A percentile compares a stretch with the other conserved stretches of the same genome.
phyloP scores from a whole-genome alignment of 35 echinoderm and acorn worm species.

The Heliocidaris erythrogramma region DNA sequence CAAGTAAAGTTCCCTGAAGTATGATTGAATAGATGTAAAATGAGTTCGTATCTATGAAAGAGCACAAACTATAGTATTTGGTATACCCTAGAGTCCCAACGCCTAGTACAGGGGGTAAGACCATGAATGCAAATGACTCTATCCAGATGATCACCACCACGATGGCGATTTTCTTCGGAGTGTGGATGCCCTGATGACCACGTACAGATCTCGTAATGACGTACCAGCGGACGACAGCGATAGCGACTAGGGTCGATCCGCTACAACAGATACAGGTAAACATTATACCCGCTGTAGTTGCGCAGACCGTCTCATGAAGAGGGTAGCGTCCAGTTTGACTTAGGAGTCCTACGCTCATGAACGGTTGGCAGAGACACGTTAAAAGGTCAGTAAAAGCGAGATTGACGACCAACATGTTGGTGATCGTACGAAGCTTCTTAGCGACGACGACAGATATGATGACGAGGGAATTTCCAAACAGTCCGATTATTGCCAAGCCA shows the following conservation, averaged over 20 bases:
- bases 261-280: slow-evolving; percentile 48
- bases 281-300: slow-evolving; percentile 13
- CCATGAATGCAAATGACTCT: not conserved
- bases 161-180: not conserved
- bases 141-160: slow-evolving; percentile 63
- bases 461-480: slow-evolving; percentile 49
- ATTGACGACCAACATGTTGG: slow-evolving; percentile 72
- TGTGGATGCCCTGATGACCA: slow-evolving; percentile 49
- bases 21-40: not conserved
- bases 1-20: slow-evolving; percentile 3
- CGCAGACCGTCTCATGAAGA: slow-evolving; percentile 39
- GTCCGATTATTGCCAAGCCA: slow-evolving; percentile 2
- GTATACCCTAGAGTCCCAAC: slow-evolving; percentile 50
- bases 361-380: slow-evolving; percentile 31
- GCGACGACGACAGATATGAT: slow-evolving; percentile 60
- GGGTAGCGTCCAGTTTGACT: slow-evolving; percentile 31
- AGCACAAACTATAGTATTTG: slow-evolving; percentile 30
- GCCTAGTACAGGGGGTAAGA: slow-evolving; percentile 28
- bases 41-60: not conserved
- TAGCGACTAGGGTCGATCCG: slow-evolving; percentile 42
- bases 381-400: slow-evolving; percentile 63
- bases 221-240: slow-evolving; percentile 60
- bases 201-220: slow-evolving; percentile 54
- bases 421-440: slow-evolving; percentile 70
- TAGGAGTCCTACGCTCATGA: slow-evolving; percentile 44